Conservation (phyloP, 2,113 vertebrate genomes). For the Gila orcuttii region DNA sequence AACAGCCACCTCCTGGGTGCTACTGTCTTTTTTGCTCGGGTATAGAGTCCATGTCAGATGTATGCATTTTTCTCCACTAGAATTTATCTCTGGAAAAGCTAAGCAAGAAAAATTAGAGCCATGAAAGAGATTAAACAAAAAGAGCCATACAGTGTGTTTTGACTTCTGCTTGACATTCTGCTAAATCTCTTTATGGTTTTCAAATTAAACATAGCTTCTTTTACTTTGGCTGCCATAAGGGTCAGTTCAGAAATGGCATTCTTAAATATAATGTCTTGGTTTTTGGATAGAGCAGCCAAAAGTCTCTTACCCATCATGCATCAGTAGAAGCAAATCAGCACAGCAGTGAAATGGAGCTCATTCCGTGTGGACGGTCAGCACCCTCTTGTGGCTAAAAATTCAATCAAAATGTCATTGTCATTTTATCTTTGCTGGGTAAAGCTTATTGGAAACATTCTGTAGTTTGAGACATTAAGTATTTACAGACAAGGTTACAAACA, state of each 20-base stretch:
- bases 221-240: background rate
- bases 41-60: background rate
- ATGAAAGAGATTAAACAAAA: background rate
- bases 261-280: background rate
- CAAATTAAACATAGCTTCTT: background rate
- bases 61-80: background rate
- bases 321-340: background rate
- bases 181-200: background rate
- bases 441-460: background rate
- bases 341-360: background rate
- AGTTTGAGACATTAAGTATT: background rate
- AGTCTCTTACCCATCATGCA: constrained; percentile 7
- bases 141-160: background rate
- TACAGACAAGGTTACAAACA: background rate
- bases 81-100: background rate
- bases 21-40: background rate
- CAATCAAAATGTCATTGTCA: background rate
- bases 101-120: background rate
- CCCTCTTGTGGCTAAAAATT: constrained; percentile 32
- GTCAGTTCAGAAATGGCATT: background rate
- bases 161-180: background rate
- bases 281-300: background rate
- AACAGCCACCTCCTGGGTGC: background rate
- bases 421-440: background rate
- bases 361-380: background rate